Percentiles rank a stretch among this genome's conserved stretches.
These are phyloP conservation scores for Vanessa cardui DNA, from an alignment of 2,888 invertebrate genomes.

Conservation along the genomic window DNA sequence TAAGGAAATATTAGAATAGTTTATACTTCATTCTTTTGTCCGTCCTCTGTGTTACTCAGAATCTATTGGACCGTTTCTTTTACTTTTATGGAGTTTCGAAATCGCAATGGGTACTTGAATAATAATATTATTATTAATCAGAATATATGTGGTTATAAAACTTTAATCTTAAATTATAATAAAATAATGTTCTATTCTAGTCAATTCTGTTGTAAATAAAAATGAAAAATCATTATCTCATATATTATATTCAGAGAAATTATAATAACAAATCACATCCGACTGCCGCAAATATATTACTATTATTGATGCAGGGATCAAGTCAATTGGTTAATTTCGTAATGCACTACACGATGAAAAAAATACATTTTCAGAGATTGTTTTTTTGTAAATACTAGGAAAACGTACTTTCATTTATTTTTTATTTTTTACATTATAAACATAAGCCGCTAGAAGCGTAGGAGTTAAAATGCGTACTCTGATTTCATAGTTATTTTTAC, in stretches of 20 bases:
- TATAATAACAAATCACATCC: too few species aligned
- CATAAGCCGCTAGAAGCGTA: too few species aligned
- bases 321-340: constrained; percentile 3
- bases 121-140: not conserved
- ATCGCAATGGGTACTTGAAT: not conserved
- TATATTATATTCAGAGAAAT: too few species aligned
- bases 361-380: not conserved
- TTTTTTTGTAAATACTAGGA: too few species aligned
- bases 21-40: constrained; percentile 14
- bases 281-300: too few species aligned
- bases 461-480: too few species aligned
- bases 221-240: not conserved
- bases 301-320: too few species aligned
- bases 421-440: too few species aligned
- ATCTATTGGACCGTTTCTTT: constrained; percentile 8
- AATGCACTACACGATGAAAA: not conserved
- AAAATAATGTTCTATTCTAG: not conserved
- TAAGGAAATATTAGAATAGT: constrained; percentile 20
- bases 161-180: too few species aligned
- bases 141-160: not conserved
- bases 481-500: too few species aligned
- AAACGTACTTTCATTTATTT: too few species aligned
- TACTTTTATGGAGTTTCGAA: not conserved
- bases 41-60: constrained; percentile 26
- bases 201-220: not conserved